phyloP scores from a whole-genome alignment of 2,113 vertebrate species.

The Sprattus sprattus region DNA sequence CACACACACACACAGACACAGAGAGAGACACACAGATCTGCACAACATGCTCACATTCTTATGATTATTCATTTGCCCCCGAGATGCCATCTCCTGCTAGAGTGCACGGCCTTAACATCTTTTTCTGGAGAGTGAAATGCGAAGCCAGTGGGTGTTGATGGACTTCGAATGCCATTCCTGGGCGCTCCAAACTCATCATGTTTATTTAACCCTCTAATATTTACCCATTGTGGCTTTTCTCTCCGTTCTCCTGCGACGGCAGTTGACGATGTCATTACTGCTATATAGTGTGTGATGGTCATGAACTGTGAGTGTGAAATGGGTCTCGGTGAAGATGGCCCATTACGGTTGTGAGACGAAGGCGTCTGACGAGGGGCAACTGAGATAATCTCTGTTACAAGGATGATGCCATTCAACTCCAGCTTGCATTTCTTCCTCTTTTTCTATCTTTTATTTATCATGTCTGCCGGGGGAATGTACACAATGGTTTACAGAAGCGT shows the following conservation, averaged over 20 bases:
- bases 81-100: not conserved
- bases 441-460: not conserved
- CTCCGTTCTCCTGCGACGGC: not conserved
- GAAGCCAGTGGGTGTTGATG: conserved; percentile 23
- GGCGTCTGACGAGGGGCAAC: not conserved
- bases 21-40: not conserved
- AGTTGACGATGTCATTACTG: not conserved
- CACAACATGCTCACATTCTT: not conserved
- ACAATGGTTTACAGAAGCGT: not conserved
- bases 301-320: conserved; percentile 1
- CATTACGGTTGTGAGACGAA: not conserved
- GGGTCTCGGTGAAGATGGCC: not conserved
- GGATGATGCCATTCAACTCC: not conserved
- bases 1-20: not conserved
- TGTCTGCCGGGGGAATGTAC: not conserved
- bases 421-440: not conserved
- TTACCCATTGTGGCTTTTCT: not conserved
- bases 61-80: conserved; percentile 31
- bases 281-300: not conserved
- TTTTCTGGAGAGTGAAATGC: not conserved
- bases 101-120: not conserved
- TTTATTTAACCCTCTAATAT: not conserved
- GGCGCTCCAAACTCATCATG: not conserved
- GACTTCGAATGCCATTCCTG: conserved; percentile 26
- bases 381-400: not conserved